Evolutionary conservation across 2,888 invertebrate genomes (phyloP), one percentile per base, ranked within the genome.

Genomic region (Hermaeophaga mercurialis): DNA sequence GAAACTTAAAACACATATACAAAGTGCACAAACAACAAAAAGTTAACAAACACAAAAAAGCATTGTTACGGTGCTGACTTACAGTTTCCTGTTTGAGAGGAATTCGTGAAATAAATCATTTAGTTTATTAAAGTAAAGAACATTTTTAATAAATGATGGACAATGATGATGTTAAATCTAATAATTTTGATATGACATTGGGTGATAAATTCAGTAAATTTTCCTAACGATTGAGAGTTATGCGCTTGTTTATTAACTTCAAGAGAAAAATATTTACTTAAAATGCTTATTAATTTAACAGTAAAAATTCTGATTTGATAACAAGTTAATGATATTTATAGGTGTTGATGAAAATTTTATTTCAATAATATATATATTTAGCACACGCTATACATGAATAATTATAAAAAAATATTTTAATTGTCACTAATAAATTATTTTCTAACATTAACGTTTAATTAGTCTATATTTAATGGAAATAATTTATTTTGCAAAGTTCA

Each of bases 81-180:
- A 88, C 88, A 87, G 85, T 84, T 87, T 88, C 87, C 88, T 88
- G 86, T 80, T 80, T 82, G 81, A 78, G 78, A 81, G 78, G 84
- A 81, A 72, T 75, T 73, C 76, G 75, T 77, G 77, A 75, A 78
- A 77, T 68, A 70, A 72, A 70, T 68, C 39, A 59, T 36, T 56
- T 34, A 3, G 19, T 50, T 50, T 45, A 31, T 38, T 58, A 47
- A 31, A 31, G n/a, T 2, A 11, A 38, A 33, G 38, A 38, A 9
- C 36, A 34, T 19, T 41, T 11, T 44, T 19, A 17, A 36, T 11
- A 15, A 8, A 17, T 31, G 7, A 7, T 28, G 28, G n/a, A 28
- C 5, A 2, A 28, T 28, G 28, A 28, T 1, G n/a, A 17, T 38
- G 38, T n/a, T n/a, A n/a, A n/a, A n/a, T n/a, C n/a, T n/a, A n/a